These are phyloP conservation scores for Drosophila sechellia DNA, from an alignment of 1,140 invertebrate genomes.

Conservation along the genomic window DNA sequence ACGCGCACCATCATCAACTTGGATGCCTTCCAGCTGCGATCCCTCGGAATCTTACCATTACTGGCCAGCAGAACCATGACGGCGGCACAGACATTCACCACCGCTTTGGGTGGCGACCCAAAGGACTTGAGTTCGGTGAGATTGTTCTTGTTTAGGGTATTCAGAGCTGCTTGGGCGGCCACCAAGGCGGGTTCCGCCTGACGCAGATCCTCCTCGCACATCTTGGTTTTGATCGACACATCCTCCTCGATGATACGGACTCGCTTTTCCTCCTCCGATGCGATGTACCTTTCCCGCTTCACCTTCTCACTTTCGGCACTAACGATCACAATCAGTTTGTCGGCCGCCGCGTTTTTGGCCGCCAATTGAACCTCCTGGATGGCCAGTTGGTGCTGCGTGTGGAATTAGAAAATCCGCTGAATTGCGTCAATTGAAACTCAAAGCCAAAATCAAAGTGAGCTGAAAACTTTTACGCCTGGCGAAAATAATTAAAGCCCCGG, in stretches of 20 bases:
- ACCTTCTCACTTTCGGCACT: constrained; percentile 96
- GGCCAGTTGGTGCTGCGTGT: constrained; percentile 89
- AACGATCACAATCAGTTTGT: constrained; percentile 94
- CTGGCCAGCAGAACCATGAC: constrained; percentile 95
- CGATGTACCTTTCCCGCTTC: constrained; percentile 91
- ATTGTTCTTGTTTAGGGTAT: constrained; percentile 97
- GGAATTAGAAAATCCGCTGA: not conserved
- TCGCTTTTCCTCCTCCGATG: constrained; percentile 94
- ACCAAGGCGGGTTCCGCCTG: constrained; percentile 96
- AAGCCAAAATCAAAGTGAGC: constrained; percentile 42
- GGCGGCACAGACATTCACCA: constrained; percentile 94
- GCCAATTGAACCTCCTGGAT: constrained; percentile 93
- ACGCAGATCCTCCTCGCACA: constrained; percentile 95
- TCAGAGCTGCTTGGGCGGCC: constrained; percentile 95
- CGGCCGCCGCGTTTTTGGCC: constrained; percentile 95
- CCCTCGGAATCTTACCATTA: constrained; percentile 95
- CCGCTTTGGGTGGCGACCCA: constrained; percentile 92
- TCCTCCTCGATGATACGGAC: constrained; percentile 94
- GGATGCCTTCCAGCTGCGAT: constrained; percentile 96
- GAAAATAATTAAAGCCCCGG: constrained; percentile 70
- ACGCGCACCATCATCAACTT: constrained; percentile 90
- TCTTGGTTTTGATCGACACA: constrained; percentile 91
- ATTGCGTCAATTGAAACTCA: constrained; percentile 38
- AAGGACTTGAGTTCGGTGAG: constrained; percentile 98
- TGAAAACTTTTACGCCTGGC: constrained; percentile 47